Evolutionary conservation across 2,113 vertebrate species (phyloP).

Genomic region (Acrocephalus arundinaceus): DNA sequence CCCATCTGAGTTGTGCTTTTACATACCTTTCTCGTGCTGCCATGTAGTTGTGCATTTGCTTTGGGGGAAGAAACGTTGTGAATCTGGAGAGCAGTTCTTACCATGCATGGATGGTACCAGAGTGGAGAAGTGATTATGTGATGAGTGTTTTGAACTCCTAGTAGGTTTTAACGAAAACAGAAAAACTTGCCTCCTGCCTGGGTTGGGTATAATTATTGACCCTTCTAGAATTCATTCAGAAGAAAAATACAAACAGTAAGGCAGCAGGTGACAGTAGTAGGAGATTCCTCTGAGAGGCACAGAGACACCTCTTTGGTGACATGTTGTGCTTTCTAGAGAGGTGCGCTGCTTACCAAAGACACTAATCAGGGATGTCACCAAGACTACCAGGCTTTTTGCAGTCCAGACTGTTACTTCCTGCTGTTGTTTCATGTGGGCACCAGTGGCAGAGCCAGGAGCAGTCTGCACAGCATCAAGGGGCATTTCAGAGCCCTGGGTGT

Average conservation of each 20-base stretch:
- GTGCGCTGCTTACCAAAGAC: neutral
- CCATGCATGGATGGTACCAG: fast-evolving
- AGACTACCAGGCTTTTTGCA: neutral
- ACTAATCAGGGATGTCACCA: neutral
- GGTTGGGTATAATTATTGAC: neutral
- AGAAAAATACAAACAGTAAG: neutral
- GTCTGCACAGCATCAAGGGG: neutral
- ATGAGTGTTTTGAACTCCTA: neutral
- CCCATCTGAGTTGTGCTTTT: neutral
- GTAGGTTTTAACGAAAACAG: neutral
- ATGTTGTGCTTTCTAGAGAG: neutral
- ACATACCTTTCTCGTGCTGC: neutral
- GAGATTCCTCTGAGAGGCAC: neutral
- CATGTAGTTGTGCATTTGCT: fast-evolving
- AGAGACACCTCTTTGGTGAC: neutral
- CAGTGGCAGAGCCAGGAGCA: neutral
- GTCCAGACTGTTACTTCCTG: neutral
- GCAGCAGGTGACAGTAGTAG: neutral
- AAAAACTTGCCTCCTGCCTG: neutral
- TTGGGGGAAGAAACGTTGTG: neutral
- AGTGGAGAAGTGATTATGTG: neutral
- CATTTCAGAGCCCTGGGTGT: neutral
- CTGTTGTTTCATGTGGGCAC: neutral
- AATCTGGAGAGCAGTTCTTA: neutral
- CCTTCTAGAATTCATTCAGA: neutral